A percentile compares a stretch with the other conserved stretches of the same genome.
These are phyloP conservation scores for Lateolabrax maculatus DNA, from an alignment of 2,797 vertebrate species.

Conservation along the genomic window DNA sequence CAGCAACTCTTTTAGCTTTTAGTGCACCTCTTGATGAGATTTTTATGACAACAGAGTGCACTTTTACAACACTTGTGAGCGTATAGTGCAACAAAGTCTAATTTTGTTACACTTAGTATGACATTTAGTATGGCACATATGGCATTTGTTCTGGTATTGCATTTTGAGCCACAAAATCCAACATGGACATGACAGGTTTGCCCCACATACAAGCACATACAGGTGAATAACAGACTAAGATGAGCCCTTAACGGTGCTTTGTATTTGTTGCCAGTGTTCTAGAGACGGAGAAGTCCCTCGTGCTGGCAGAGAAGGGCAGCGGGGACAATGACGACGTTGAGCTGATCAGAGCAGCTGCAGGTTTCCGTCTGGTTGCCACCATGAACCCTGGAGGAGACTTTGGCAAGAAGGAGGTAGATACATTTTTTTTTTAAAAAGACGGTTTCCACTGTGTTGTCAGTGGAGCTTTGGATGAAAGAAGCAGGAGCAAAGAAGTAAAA, in stretches of 20 bases:
- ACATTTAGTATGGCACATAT: not conserved
- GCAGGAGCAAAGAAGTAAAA: not conserved
- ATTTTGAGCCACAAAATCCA: not conserved
- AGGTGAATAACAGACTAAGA: not conserved
- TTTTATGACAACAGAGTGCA: not conserved
- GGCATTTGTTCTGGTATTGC: not conserved
- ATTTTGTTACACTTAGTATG: not conserved
- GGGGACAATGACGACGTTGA: slow-evolving; percentile 91
- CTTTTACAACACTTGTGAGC: not conserved
- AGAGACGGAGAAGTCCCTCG: slow-evolving; percentile 93
- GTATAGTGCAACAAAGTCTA: not conserved
- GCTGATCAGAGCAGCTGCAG: slow-evolving; percentile 88
- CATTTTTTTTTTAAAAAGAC: too few relatives aligned
- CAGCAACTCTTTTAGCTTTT: not conserved
- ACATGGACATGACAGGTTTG: too few relatives aligned
- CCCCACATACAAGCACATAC: not conserved
- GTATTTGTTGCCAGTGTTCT: slow-evolving; percentile 87
- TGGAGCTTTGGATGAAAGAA: not conserved
- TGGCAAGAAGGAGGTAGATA: slow-evolving; percentile 98
- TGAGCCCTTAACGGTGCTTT: not conserved
- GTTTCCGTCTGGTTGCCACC: slow-evolving; percentile 94
- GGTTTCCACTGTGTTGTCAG: not conserved
- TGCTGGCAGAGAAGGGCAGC: slow-evolving; percentile 96
- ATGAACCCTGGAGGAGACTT: slow-evolving; percentile 99
- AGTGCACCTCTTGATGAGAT: not conserved